phyloP scores from a whole-genome alignment of 2,888 invertebrate species.

The Drosophila aldrichi region DNA sequence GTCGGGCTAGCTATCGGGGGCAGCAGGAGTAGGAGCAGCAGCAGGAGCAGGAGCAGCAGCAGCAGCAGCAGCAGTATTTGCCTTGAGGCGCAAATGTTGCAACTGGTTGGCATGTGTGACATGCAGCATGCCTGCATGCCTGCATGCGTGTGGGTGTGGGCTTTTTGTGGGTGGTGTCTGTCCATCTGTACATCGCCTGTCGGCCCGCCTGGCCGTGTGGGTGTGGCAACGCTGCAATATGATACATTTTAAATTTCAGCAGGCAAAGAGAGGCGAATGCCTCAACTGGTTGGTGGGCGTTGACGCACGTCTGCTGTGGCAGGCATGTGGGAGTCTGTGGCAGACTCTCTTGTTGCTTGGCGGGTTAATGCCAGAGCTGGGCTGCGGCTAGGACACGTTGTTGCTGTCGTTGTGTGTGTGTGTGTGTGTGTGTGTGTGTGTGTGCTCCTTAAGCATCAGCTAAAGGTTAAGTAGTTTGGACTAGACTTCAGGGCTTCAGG shows the following conservation, averaged over 20 bases:
- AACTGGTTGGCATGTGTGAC: slow-evolving; percentile 55
- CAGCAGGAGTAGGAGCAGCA: not conserved
- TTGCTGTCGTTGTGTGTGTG: not conserved
- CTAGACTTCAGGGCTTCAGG: slow-evolving; percentile 14
- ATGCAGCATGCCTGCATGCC: slow-evolving; percentile 20
- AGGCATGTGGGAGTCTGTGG: not conserved
- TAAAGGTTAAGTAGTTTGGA: slow-evolving; percentile 75
- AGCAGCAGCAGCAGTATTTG: slow-evolving; percentile 18
- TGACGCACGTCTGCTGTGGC: slow-evolving; percentile 23
- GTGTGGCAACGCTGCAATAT: slow-evolving; percentile 31
- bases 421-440: not conserved
- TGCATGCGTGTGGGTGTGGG: slow-evolving; percentile 15
- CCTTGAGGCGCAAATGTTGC: slow-evolving; percentile 52
- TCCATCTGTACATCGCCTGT: not conserved
- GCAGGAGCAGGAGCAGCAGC: not conserved
- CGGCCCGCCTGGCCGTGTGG: slow-evolving; percentile 1
- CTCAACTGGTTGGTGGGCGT: slow-evolving; percentile 44
- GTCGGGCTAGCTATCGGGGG: not conserved
- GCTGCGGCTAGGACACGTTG: not conserved
- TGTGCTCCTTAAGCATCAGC: slow-evolving; percentile 14
- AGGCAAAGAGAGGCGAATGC: slow-evolving; percentile 31
- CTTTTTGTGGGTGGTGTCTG: slow-evolving; percentile 12
- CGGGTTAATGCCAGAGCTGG: slow-evolving; percentile 64
- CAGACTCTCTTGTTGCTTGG: slow-evolving; percentile 15
- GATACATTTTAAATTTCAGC: slow-evolving; percentile 69